These are phyloP conservation scores for Heliconius congener DNA, from an alignment of 1,140 invertebrate genomes.

Conservation along the genomic window DNA sequence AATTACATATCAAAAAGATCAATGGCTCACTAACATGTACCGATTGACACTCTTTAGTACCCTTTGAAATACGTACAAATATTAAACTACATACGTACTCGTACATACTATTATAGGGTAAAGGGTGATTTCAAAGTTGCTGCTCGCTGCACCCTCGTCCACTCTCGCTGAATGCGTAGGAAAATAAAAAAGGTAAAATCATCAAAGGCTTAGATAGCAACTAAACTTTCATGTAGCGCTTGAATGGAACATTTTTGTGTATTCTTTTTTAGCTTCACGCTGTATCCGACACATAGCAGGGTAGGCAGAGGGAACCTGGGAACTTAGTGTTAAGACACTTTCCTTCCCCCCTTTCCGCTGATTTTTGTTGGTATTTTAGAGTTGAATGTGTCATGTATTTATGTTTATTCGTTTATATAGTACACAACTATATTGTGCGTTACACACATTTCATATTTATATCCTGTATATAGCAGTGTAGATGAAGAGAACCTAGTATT, in stretches of 20 bases:
- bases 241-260: neutral
- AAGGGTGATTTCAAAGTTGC: slow-evolving; percentile 5
- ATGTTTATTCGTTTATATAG: too few relatives aligned
- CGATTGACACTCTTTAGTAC: neutral
- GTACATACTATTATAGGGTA: neutral
- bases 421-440: too few relatives aligned
- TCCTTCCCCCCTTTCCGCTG: neutral
- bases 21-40: neutral
- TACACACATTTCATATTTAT: too few relatives aligned
- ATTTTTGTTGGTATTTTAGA: too few relatives aligned
- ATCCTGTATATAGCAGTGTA: too few relatives aligned
- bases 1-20: too few relatives aligned
- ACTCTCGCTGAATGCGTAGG: slow-evolving; percentile 10
- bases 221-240: slow-evolving; percentile 5
- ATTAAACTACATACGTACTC: slow-evolving; percentile 1
- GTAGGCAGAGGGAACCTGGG: neutral
- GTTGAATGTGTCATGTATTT: too few relatives aligned
- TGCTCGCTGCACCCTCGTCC: slow-evolving; percentile 8
- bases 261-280: neutral
- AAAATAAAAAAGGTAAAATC: slow-evolving; percentile 9
- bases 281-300: neutral
- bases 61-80: slow-evolving; percentile 7
- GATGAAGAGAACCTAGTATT: too few relatives aligned
- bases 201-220: slow-evolving; percentile 11
- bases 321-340: neutral